phyloP scores from a whole-genome alignment of 1,140 invertebrate species.

The Chironomus tepperi region DNA sequence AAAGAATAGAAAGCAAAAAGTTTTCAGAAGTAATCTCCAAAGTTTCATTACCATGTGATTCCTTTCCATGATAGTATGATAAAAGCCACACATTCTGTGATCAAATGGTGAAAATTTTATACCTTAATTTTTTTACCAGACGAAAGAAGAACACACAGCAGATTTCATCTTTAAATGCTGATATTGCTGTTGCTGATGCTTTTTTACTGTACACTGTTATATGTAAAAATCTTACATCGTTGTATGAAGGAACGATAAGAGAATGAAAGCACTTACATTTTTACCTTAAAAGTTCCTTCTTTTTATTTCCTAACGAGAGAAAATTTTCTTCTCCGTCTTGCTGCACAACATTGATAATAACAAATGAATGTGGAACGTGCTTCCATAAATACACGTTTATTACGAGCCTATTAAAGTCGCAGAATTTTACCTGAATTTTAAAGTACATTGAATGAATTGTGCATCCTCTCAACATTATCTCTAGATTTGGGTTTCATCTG shows the following conservation, averaged over 20 bases:
- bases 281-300: neutral
- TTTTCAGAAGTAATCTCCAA: neutral
- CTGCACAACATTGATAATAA: conserved; percentile 5
- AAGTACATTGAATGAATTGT: no score
- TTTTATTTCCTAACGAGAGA: neutral
- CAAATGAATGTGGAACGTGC: conserved; percentile 12
- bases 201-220: no score
- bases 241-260: neutral
- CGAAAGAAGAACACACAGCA: neutral
- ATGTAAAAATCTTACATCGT: no score
- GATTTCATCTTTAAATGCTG: neutral
- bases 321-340: neutral
- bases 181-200: no score
- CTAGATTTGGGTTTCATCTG: no score
- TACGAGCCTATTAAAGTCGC: no score
- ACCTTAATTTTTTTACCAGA: neutral
- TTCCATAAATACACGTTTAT: neutral
- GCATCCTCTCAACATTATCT: no score
- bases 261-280: neutral
- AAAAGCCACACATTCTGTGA: neutral
- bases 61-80: neutral
- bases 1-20: neutral
- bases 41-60: neutral
- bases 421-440: no score
- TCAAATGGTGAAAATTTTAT: conserved; percentile 5